phyloP scores from a whole-genome alignment of 2,888 invertebrate genomes.

The Gymnocheta viridis region DNA sequence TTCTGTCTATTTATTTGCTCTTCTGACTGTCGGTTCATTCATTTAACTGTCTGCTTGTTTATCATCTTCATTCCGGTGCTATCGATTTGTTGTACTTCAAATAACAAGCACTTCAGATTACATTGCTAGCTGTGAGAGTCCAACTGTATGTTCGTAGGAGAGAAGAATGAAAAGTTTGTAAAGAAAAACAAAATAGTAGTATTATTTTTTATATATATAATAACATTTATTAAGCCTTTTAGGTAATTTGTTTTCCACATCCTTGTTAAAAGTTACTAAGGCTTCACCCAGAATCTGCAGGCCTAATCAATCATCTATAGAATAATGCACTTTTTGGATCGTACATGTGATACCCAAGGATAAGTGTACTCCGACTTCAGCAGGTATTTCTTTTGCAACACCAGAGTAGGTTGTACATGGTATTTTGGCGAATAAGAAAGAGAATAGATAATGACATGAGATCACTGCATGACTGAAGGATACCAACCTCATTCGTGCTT shows the following conservation, averaged over 20 bases:
- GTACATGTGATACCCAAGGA: too few relatives aligned
- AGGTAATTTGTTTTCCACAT: too few relatives aligned
- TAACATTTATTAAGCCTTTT: neutral
- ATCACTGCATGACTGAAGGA: too few relatives aligned
- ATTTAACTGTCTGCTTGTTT: conserved; percentile 13
- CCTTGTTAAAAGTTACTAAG: neutral
- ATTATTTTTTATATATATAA: too few relatives aligned
- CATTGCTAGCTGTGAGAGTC: conserved; percentile 14
- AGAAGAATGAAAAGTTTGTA: neutral
- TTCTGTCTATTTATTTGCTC: conserved; percentile 11
- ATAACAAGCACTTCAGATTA: conserved; percentile 41
- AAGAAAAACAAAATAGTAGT: neutral
- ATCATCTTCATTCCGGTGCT: conserved; percentile 37
- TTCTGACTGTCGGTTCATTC: conserved; percentile 16
- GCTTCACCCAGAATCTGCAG: neutral
- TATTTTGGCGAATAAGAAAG: too few relatives aligned
- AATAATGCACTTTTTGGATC: too few relatives aligned
- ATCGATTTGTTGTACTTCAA: conserved; percentile 59
- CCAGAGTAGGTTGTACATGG: too few relatives aligned
- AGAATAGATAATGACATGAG: too few relatives aligned
- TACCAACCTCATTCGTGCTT: too few relatives aligned
- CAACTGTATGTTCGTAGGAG: neutral
- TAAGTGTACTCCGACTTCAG: too few relatives aligned
- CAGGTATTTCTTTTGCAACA: too few relatives aligned
- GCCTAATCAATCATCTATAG: too few relatives aligned